phyloP scores from a whole-genome alignment of 2,888 invertebrate genomes.

The Heliconius cydno region DNA sequence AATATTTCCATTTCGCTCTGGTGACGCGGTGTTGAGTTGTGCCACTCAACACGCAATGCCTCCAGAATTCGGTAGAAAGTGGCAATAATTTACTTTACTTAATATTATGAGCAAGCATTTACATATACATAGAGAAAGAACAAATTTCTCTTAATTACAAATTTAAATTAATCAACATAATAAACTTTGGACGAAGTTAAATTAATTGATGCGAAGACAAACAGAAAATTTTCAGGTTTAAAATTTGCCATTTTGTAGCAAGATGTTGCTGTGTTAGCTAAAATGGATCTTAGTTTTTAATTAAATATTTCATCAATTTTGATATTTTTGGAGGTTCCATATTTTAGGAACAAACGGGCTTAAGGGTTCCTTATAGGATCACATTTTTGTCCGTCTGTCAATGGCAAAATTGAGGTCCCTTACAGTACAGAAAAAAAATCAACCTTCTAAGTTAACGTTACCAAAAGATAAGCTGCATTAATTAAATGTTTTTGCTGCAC shows the following conservation, averaged over 20 bases:
- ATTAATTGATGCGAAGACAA: slow-evolving; percentile 32
- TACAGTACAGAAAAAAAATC: too few relatives aligned
- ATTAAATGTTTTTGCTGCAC: too few relatives aligned
- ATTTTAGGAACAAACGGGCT: not conserved
- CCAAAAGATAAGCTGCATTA: too few relatives aligned
- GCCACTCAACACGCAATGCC: too few relatives aligned
- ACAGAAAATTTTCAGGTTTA: slow-evolving; percentile 26
- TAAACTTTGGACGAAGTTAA: slow-evolving; percentile 22
- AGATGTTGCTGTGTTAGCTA: not conserved
- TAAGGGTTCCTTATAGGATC: too few relatives aligned
- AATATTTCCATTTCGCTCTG: too few relatives aligned
- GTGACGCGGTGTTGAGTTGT: too few relatives aligned
- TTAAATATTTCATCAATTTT: not conserved
- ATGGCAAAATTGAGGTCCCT: too few relatives aligned
- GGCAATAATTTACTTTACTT: not conserved
- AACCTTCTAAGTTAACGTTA: too few relatives aligned
- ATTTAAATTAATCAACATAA: slow-evolving; percentile 20
- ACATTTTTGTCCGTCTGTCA: too few relatives aligned
- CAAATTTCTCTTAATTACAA: slow-evolving; percentile 14
- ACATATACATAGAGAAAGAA: not conserved
- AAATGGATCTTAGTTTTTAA: not conserved
- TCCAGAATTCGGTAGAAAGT: too few relatives aligned
- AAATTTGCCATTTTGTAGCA: slow-evolving; percentile 29
- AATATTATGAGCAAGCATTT: slow-evolving; percentile 2
- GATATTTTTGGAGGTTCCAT: not conserved